phyloP scores from a whole-genome alignment of 2,113 vertebrate genomes.

The Ammodytes dubius region DNA sequence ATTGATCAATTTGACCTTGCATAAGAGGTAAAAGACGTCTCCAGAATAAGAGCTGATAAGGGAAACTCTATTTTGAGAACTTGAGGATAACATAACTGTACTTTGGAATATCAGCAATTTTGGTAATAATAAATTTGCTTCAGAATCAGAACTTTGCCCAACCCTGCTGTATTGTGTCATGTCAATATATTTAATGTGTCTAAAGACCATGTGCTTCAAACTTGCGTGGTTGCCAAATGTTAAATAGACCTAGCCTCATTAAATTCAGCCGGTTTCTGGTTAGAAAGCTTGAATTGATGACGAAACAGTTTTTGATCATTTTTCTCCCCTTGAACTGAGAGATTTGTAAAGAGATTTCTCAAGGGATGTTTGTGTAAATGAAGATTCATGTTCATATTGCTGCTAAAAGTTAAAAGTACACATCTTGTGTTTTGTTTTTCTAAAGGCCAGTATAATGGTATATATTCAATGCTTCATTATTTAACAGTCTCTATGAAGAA shows the following conservation, averaged over 20 bases:
- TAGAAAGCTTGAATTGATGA: neutral
- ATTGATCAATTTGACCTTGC: slow-evolving; percentile 24
- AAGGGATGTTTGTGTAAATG: slow-evolving; percentile 27
- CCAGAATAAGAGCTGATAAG: slow-evolving; percentile 36
- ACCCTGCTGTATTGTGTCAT: slow-evolving; percentile 44
- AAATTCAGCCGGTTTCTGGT: slow-evolving; percentile 4
- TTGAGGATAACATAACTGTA: slow-evolving; percentile 57
- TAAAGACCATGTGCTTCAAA: slow-evolving; percentile 50
- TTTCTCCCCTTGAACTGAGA: neutral
- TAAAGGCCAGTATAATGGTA: neutral
- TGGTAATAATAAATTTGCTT: slow-evolving; percentile 55
- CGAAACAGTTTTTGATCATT: neutral
- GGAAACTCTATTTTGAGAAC: slow-evolving; percentile 67
- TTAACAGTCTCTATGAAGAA: neutral
- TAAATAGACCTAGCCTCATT: slow-evolving; percentile 41
- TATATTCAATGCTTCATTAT: neutral
- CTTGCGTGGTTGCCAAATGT: slow-evolving; percentile 44
- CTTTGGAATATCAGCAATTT: slow-evolving; percentile 67
- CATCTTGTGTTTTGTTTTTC: slow-evolving; percentile 7
- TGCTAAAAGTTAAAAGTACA: slow-evolving; percentile 6
- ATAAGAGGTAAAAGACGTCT: neutral
- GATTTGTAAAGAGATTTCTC: neutral
- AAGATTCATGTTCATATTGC: slow-evolving; percentile 30
- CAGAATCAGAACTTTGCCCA: slow-evolving; percentile 37
- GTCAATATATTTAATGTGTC: slow-evolving; percentile 55